Evolutionary conservation across 2,113 vertebrate species (phyloP).

Genomic region (Pachyramphus minor): DNA sequence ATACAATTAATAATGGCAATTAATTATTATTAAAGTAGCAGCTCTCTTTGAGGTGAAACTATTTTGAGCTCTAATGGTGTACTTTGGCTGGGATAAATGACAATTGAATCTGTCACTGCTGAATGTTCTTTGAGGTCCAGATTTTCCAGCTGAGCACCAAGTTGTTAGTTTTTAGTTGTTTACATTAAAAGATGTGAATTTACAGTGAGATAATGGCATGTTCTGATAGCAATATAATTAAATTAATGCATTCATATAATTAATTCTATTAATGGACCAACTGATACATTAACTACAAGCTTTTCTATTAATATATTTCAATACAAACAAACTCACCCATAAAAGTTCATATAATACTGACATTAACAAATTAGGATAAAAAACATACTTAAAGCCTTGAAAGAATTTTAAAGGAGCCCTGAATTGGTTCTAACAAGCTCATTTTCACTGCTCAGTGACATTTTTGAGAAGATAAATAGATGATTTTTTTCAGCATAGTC

Average conservation of each 20-base stretch:
- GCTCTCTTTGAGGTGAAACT: neutral
- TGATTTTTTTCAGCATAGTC: neutral
- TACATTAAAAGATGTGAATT: neutral
- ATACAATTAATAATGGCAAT: rapidly evolving
- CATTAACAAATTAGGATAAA: neutral
- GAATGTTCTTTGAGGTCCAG: neutral
- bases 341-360: neutral
- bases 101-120: neutral
- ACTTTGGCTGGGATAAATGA: neutral
- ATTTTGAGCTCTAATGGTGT: neutral
- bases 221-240: neutral
- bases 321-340: neutral
- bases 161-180: neutral
- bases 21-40: neutral
- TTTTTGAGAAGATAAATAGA: neutral
- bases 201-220: neutral
- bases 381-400: neutral
- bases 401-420: neutral
- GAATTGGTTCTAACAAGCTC: neutral
- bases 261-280: neutral
- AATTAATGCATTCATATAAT: neutral
- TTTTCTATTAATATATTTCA: neutral
- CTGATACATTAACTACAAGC: neutral
- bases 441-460: neutral
- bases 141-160: neutral